Evolutionary conservation across 2,888 invertebrate genomes (phyloP), one percentile per base, ranked within the genome.

Genomic region (Gibbula magus): DNA sequence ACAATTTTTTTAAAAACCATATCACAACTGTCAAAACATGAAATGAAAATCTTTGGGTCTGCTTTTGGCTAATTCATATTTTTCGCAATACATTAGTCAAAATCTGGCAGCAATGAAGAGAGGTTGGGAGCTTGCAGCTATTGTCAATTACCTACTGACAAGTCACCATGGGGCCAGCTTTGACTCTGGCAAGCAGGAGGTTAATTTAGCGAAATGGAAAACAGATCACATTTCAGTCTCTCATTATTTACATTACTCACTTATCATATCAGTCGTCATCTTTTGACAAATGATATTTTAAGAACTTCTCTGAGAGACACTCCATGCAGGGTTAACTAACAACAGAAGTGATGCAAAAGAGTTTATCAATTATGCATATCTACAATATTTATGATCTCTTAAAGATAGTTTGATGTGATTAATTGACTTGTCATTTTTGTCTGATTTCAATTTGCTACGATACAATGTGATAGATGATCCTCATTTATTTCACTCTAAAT

Each of bases 91-190:
- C 29, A 61, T 61, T 61, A 61, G 25, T 61, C 61, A 61, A 61
- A 61, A 25, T 61, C 61, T 61, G 61, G 25, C 29, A 61, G 61
- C 29, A 29, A 61, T 61, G 61, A 61, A 61, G 29, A 61, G 61
- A 61, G 22, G 61, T 61, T 29, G 13, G 25, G 25, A 61, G 61
- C 61, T 61, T 29, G 29, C 61, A 61, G 61, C 61, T 61, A 61
- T 61, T 61, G 61, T 61, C 61, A 61, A 61, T 61, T 61, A 61
- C 61, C 29, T 61, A 61, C 61, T 61, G 61, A 61, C 61, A 61
- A 29, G 29, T 29, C 61, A 29, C 29, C 61, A 61, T 29, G 29
- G 29, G 29, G 29, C 29, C 29, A 29, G 16, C 61, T 61, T 29
- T 22, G 29, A 61, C 61, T 29, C 61, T 29, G 29, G 61, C 61